Evolutionary conservation across 2,888 invertebrate species (phyloP).

Genomic region (Tricholauxania praeusta): DNA sequence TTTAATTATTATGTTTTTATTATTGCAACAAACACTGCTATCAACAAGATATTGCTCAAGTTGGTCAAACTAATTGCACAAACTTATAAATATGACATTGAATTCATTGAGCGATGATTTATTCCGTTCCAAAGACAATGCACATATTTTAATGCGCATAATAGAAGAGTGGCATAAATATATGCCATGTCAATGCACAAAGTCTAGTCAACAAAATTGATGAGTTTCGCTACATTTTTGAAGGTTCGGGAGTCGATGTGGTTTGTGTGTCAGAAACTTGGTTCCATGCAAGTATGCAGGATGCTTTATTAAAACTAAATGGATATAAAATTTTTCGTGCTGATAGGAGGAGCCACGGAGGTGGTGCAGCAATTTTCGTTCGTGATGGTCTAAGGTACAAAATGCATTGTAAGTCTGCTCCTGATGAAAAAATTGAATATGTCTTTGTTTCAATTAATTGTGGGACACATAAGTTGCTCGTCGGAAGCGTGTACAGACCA

Average conservation of each 20-base stretch:
- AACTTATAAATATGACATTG: too few species aligned
- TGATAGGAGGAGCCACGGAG: conserved; percentile 29
- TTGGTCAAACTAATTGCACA: too few species aligned
- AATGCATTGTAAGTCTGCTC: background rate
- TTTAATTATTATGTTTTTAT: too few species aligned
- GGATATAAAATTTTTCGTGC: conserved; percentile 25
- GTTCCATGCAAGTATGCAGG: conserved; percentile 13
- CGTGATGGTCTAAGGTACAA: background rate
- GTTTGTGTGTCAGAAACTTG: conserved; percentile 37
- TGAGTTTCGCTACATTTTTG: conserved; percentile 31
- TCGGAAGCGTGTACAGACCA: conserved; percentile 5
- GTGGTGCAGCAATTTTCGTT: conserved; percentile 21
- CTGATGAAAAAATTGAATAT: background rate
- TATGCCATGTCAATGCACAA: conserved; percentile 37
- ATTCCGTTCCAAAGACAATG: too few species aligned
- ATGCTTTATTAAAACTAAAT: background rate
- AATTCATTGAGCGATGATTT: too few species aligned
- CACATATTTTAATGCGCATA: conserved; percentile 17
- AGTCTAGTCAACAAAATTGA: conserved; percentile 33
- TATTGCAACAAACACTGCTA: too few species aligned
- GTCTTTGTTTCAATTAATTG: background rate
- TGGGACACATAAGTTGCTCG: background rate
- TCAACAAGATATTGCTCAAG: too few species aligned
- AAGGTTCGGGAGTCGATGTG: conserved; percentile 17
- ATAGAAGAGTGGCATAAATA: conserved; percentile 26